Evolutionary conservation across 2,888 invertebrate species (phyloP), one percentile per base, ranked within the genome.

Genomic region (Syrista parreyssii): DNA sequence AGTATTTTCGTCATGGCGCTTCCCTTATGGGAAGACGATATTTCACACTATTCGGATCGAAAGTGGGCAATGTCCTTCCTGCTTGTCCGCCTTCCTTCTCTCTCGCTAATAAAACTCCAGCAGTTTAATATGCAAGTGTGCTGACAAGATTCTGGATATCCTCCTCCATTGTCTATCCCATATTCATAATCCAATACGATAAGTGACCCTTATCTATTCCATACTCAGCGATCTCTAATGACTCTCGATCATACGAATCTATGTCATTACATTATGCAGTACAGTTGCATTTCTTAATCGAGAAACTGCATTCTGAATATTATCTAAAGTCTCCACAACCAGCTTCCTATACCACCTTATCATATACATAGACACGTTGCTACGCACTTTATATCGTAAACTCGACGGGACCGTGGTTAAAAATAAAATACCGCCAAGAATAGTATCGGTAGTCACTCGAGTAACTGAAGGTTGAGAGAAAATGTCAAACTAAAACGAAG

Each of bases 1-100:
- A 87, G 86, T 86, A 85, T 88, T 88, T 86, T 88, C 85, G 82
- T 83, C 79, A 84, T 74, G 85, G 84, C 81, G 86, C 82, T 88
- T 88, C 86, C 84, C 86, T 86, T 83, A 84, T 77, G 79, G 75
- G 78, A 75, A 77, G 76, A 75, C 82, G 79, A 84, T 87, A 88
- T 88, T 87, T 88, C 84, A 88, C 77, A 40, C 73, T n/a, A 71
- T 71, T 31, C 31, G 71, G 23, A 30, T 15, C 12, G 30, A 71
- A 31, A 71, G 31, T 32, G 32, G 71, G 71, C 40, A 55, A 23
- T 0, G 40, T 55, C 23, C 40, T 23, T 40, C 23, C 40, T 15
- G 9, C 9, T 15, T 2, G 40, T 9, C 2, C 40, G 15, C 40
- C 23, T 55, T 55, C 9, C 23, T 55, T 55, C 23, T 15, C 15